Base-by-base conservation (phyloP, 2,113 vertebrate genomes). In the Toxotes jaculatrix region DNA sequence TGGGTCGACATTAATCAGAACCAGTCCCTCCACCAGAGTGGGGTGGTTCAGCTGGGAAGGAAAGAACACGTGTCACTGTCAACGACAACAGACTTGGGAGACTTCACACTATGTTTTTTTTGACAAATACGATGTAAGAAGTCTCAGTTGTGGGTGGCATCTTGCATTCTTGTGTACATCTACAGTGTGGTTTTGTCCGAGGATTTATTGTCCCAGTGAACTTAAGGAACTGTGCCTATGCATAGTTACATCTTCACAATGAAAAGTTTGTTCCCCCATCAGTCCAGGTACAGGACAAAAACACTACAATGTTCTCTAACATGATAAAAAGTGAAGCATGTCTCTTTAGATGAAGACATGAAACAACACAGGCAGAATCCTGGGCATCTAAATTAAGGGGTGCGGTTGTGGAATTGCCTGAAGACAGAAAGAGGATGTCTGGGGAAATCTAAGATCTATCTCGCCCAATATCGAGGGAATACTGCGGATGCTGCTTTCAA, bases 1-100 rank as follows among this genome's bases (percentile, higher is more conserved):
- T 0, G 98, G 97, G 93, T 99, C 97, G 3, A 99, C 69, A 10
- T 99, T 96, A 91, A 99, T 97, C 72, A 99, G 96, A 80, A 99
- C 96, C 13, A 99, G 95, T n/a, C 97, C 98, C 87, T 99, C 98
- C 57, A 98, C 97, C 36, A 99, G 88, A 32, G 95, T 92, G 0
- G 97, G 96, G 84, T 99, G 95, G 92, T 89, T 97, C 80, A 99
- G 95, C 98, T 99, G 94, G 32, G 65, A 83, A 65, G 45, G 61
- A 78, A 72, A 86, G n/a, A 62, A 66, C 1, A 5, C 3, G 63
- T 1, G 42, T 75, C 49, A 89, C 53, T 19, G 12, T 21, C 2
- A 32, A 62, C 2, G 1, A 12, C 11, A 56, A 64, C 14, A 8
- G n/a, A 12, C 53, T 23, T 13, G 13, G 1, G 34, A 40, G 32